Percentiles rank a stretch among this genome's conserved stretches.
Evolutionary conservation across 2,888 invertebrate species (phyloP).

Genomic region (Cremastobaeus sp.): DNA sequence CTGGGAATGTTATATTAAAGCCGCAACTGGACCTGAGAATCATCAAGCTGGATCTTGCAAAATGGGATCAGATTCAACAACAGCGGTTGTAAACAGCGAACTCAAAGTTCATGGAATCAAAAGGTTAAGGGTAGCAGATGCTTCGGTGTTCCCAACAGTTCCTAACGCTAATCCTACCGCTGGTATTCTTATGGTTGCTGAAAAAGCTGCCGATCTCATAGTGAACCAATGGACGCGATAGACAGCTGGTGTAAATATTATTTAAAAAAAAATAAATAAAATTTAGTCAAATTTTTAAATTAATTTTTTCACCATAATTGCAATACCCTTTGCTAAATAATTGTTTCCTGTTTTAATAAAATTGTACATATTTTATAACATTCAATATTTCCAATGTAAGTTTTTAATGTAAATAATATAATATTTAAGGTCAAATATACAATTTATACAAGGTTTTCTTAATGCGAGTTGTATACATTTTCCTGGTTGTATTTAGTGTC

Average conservation of each 20-base stretch:
- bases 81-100: conserved; percentile 82
- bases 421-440: no score
- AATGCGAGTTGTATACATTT: no score
- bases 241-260: conserved; percentile 8
- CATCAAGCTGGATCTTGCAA: conserved; percentile 83
- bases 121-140: conserved; percentile 84
- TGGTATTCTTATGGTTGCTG: conserved; percentile 85
- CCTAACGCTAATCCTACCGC: conserved; percentile 84
- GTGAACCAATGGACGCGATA: conserved; percentile 78
- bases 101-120: conserved; percentile 82
- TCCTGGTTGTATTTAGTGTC: no score
- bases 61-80: conserved; percentile 81
- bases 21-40: conserved; percentile 82
- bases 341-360: no score
- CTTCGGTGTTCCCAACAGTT: conserved; percentile 84
- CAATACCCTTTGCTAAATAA: no score
- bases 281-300: no score
- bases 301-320: no score
- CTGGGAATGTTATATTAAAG: conserved; percentile 84
- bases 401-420: no score
- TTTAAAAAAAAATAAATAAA: no score
- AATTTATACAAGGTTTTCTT: no score
- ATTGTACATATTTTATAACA: no score
- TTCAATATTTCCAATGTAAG: no score
- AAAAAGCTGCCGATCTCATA: conserved; percentile 84